Conservation (phyloP, 2,113 vertebrate genomes). For the Eidolon helvum region DNA sequence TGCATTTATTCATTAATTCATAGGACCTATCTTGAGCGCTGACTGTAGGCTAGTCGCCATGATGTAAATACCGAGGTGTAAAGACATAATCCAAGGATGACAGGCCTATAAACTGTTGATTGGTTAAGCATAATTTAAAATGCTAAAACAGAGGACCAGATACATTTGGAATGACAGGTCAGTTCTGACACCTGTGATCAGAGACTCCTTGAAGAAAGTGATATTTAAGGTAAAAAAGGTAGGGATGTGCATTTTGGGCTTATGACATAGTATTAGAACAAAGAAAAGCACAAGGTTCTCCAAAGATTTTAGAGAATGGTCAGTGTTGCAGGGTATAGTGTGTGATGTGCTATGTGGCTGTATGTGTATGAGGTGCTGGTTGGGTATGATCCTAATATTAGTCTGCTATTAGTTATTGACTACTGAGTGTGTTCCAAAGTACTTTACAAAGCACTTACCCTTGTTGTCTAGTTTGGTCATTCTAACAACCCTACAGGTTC, state of each 20-base stretch:
- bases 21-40: not conserved
- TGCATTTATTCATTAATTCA: not conserved
- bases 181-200: not conserved
- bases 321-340: rapidly evolving
- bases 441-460: not conserved
- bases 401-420: not conserved
- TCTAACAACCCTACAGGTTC: not conserved
- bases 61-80: not conserved
- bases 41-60: not conserved
- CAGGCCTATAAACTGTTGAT: not conserved
- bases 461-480: not conserved
- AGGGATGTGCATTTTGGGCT: not conserved
- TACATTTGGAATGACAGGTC: not conserved
- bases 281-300: not conserved
- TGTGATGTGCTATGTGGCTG: rapidly evolving
- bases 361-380: rapidly evolving
- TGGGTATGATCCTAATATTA: not conserved
- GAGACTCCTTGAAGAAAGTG: not conserved
- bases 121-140: not conserved
- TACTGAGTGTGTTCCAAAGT: not conserved
- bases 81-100: not conserved
- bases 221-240: not conserved
- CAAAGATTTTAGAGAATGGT: not conserved
- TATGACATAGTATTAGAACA: not conserved
- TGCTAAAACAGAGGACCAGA: not conserved